Evolutionary conservation across 2,113 vertebrate species (phyloP), one percentile per base, ranked within the genome.

Genomic region (Pao palembangensis): DNA sequence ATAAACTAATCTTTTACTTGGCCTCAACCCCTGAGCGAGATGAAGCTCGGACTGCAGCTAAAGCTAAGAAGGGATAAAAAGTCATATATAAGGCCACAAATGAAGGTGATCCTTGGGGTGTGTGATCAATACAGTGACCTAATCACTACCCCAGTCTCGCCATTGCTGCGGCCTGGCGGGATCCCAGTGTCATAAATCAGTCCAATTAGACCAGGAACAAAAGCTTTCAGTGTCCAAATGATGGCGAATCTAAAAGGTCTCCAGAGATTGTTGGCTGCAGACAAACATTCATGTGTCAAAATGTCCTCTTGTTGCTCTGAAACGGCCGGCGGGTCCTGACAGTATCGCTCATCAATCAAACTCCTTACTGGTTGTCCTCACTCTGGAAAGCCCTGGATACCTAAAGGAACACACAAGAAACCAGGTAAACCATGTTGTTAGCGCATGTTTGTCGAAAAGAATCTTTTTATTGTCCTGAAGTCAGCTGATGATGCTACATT

Each of bases 331-430:
- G 49, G 51, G 44, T 42, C n/a, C n/a, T 42, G 50, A 6, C 15
- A 8, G 23, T 52, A 6, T 11, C 12, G 8, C 19, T 20, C 25
- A 21, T 25, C 7, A 1, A 18, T 12, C 19, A 10, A 8, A 12
- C 15, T 31, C 23, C 23, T 42, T 17, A 49, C 7, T 25, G 2
- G 15, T 31, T 5, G 7, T 23, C 38, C 65, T 42, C 21, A 46
- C 56, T 18, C 55, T 62, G 34, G 57, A 55, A 57, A 28, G 55
- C 60, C 20, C 67, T 59, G 59, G 60, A 50, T 25, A 84, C 81
- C 86, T 87, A 55, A 38, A 60, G 53, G 25, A 58, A 66, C 60
- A 41, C 14, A 53, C 64, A 55, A 77, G 23, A 60, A 13, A 81
- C 10, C 34, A 38, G 34, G 8, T 38, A 16, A 25, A 6, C 41